A percentile compares a stretch with the other conserved stretches of the same genome.
phyloP scores from a whole-genome alignment of 2,797 vertebrate genomes.

The Chaenodraco wilsoni region DNA sequence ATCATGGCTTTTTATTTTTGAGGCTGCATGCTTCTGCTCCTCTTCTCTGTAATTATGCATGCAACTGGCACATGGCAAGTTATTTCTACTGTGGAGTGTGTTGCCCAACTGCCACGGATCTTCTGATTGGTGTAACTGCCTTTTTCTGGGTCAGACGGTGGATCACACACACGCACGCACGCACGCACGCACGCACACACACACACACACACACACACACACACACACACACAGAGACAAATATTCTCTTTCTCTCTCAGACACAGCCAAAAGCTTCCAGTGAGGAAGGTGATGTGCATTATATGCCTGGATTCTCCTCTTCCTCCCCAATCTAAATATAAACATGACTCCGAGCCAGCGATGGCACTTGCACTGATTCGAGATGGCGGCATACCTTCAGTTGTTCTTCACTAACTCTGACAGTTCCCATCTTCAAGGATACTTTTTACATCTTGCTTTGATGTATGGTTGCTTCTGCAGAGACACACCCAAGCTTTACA shows the following conservation, averaged over 20 bases:
- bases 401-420: constrained; percentile 39
- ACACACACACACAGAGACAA: constrained; percentile 47
- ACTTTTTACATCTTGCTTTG: constrained; percentile 1
- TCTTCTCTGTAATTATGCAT: constrained; percentile 77
- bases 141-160: constrained; percentile 84
- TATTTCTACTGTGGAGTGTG: constrained; percentile 81
- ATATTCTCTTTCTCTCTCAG: constrained; percentile 59
- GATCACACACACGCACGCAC: constrained; percentile 45
- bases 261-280: constrained; percentile 68
- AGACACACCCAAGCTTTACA: constrained; percentile 17
- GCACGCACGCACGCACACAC: constrained; percentile 51
- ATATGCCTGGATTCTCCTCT: constrained; percentile 68
- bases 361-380: constrained; percentile 60
- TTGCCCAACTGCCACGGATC: constrained; percentile 72
- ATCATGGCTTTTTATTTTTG: constrained; percentile 44
- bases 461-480: constrained; percentile 11
- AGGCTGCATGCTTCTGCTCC: constrained; percentile 46
- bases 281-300: constrained; percentile 75
- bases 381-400: constrained; percentile 70
- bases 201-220: constrained; percentile 6
- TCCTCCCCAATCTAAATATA: constrained; percentile 77
- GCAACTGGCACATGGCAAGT: constrained; percentile 80
- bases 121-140: constrained; percentile 70
- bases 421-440: constrained; percentile 24
- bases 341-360: constrained; percentile 63